Conservation (phyloP, 2,113 vertebrate genomes). For the Australoheros scitulus region DNA sequence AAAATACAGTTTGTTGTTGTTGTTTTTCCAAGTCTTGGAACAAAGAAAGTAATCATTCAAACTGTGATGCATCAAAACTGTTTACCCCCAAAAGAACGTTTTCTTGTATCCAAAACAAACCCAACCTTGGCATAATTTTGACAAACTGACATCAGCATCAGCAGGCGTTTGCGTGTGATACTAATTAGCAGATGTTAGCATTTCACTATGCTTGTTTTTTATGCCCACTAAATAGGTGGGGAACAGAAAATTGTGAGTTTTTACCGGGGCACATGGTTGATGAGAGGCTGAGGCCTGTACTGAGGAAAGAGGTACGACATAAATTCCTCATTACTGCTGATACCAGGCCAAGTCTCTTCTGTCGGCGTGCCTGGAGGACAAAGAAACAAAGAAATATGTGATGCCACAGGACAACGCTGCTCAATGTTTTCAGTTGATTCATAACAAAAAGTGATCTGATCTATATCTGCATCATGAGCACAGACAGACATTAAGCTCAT, state of each 20-base stretch:
- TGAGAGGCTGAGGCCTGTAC: constrained; percentile 86
- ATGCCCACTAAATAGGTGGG: background rate
- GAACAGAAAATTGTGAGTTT: background rate
- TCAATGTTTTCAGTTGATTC: background rate
- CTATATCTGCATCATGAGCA: background rate
- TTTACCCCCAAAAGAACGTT: background rate
- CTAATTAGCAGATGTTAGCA: background rate
- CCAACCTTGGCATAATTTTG: too few relatives aligned
- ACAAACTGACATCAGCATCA: background rate
- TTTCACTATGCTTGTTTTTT: background rate
- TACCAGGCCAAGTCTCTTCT: constrained; percentile 91
- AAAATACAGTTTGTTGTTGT: background rate
- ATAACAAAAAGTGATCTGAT: background rate
- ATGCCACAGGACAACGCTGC: background rate
- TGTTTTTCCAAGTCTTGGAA: background rate
- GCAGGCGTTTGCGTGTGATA: background rate
- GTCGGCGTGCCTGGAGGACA: constrained; percentile 86
- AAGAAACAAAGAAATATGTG: background rate
- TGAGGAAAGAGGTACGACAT: constrained; percentile 87
- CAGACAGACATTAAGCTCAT: background rate
- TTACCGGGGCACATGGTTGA: constrained; percentile 94
- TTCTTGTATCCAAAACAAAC: background rate
- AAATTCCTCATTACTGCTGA: constrained; percentile 87
- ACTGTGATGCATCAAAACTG: accelerated
- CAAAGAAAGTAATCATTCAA: background rate